Evolutionary conservation across 2,797 vertebrate genomes (phyloP), one percentile per base, ranked within the genome.

Genomic region (Peromyscus melanophrys): DNA sequence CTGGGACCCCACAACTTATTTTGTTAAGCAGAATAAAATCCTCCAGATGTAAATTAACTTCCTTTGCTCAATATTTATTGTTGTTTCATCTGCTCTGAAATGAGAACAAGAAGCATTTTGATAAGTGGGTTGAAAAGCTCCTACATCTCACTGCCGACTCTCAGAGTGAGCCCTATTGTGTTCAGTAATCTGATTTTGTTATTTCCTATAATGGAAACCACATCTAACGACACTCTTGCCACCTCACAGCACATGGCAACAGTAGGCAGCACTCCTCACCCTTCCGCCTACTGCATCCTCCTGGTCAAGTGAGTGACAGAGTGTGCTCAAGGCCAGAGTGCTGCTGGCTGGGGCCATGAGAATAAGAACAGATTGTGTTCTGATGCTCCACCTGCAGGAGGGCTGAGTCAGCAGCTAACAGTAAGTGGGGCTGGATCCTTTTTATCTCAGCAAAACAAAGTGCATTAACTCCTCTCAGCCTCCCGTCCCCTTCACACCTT

Each of bases 101-200:
- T 94, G 92, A 90, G 94, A 98, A 97, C 91, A 94, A 88, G 31
- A 61, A 97, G 76, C 67, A 96, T 94, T 98, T 97, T 96, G 94
- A 92, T 98, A 98, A 98, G 97, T 59, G 65, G 90, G 23, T 95
- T 97, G 90, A 97, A 97, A 98, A 94, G 63, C 89, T 96, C 88
- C 90, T 84, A 87, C 59, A 59, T 97, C 90, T 98, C 86, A 81
- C 59, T 89, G 63, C 85, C 91, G 59, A 95, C 43, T 97, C 89
- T 97, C 81, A 25, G 96, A 97, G 81, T 96, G 89, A 93, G 95
- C 88, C 96, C 95, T 89, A 81, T 93, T 92, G 91, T 61, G 61
- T 94, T 88, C 78, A 96, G 94, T 97, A 98, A 97, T 43, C 69
- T 95, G 96, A 96, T 97, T 98, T 96, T 97, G 96, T 85, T 96